Evolutionary conservation across 2,113 vertebrate species (phyloP), one percentile per base, ranked within the genome.

Genomic region (Ameiurus melas): DNA sequence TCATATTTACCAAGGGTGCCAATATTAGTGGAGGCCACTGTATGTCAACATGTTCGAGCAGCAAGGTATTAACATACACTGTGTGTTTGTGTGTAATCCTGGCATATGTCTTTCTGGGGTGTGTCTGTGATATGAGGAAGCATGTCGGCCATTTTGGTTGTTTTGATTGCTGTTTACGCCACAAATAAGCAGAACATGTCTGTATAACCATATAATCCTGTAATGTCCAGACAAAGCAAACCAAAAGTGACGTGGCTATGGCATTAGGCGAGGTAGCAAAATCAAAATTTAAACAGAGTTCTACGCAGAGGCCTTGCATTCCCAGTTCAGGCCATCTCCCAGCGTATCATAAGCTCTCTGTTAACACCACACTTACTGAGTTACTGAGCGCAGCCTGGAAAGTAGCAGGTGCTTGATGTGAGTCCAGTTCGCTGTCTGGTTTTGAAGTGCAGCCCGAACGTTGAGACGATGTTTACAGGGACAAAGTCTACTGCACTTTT

Each of bases 391-490:
- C 87, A 78, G 89, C 82, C 85, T 80, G 88, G 91, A 92, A 90
- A 93, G 91, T 90, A 94, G 94, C 95, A 95, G 94, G 94, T 94
- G 93, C 91, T 94, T 91, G 90, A 92, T 93, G 91, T 87, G 66
- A 91, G 88, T 92, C 90, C 92, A 93, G 87, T 68, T 70, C 84
- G 92, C 89, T 85, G 89, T 91, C 77, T 73, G 90, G 88, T 81
- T 84, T 90, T 70, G 90, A 90, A 53, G 80, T 85, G 85, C 87
- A 89, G 90, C 89, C 55, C 33, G 80, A 90, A 92, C 89, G 92
- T 88, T 86, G 88, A 83, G 73, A 82, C 84, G 80, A 47, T 94
- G 91, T 94, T 94, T 93, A 91, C 92, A 92, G 91, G 94, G 94
- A 92, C 93, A 93, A 94, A 94, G 93, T 95, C 93, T 93, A 92